Evolutionary conservation across 1,140 invertebrate species (phyloP), one percentile per base, ranked within the genome.

Genomic region (Kradibia gibbosae): DNA sequence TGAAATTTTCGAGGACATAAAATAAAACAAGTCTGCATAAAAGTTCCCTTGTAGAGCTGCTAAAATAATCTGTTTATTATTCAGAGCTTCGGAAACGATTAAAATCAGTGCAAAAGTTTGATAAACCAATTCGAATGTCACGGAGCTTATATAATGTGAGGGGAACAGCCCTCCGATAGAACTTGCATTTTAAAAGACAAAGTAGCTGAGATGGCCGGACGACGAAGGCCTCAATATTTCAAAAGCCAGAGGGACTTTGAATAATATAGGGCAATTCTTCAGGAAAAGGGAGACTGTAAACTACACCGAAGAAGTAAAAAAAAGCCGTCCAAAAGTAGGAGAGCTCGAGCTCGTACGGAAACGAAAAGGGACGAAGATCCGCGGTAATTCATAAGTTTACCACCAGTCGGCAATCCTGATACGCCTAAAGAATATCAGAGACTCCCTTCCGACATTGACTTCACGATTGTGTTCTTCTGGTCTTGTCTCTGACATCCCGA

Each of bases 351-450:
- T 34, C 31, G 34, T 53, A 39, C 3, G 62, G 22, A 76, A 60
- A 25, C 25, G 0, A 28, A 60, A 60, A 31, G 10, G 57, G 7
- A 8, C n/a, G 57, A 20, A 48, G 45, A 78, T 45, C 31, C 45
- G 48, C 22, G 70, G 73, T 81, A 81, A 81, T 81, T 73, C 80
- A 81, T 81, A 81, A 75, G 55, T 45, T 81, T 74, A 76, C 34
- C 50, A 45, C 48, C 42, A 42, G n/a, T n/a, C 55, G 73, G 72
- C 72, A 76, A 50, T 13, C 53, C 72, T 81, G 72, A 81, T 81
- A 72, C 80, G n/a, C 73, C 48, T 70, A 60, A 81, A 55, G 80
- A 48, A 81, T 81, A 76, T 76, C 80, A 42, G 31, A 5, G 67
- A 45, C 53, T 28, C 67, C 70, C 78, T 48, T 48, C 31, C 31